Percentiles rank a stretch among this genome's conserved stretches.
phyloP scores from a whole-genome alignment of 2,113 vertebrate species.

The Tympanuchus pallidicinctus region DNA sequence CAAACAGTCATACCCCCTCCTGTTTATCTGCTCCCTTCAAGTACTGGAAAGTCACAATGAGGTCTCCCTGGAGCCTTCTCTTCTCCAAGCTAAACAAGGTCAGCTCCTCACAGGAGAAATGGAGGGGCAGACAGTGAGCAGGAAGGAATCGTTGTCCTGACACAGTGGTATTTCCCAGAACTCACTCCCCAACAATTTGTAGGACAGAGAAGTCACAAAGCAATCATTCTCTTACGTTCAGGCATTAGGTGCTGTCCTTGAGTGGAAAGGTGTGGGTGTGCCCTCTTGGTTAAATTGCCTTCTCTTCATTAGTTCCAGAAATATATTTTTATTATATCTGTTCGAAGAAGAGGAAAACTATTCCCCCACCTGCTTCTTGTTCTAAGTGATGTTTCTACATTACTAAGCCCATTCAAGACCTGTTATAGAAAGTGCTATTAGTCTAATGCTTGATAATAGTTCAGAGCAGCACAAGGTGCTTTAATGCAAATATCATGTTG shows the following conservation, averaged over 20 bases:
- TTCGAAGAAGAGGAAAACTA: conserved; percentile 5
- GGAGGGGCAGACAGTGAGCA: not conserved
- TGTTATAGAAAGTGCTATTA: conserved; percentile 1
- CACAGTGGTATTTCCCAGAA: not conserved
- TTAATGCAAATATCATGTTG: conserved; percentile 53
- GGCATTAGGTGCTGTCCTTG: accelerated
- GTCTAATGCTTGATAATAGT: conserved; percentile 48
- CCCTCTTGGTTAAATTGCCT: not conserved
- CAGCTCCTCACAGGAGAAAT: no score
- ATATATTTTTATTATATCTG: not conserved
- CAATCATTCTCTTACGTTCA: not conserved
- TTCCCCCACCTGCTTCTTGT: not conserved
- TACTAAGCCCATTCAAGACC: conserved; percentile 31
- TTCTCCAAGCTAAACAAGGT: no score
- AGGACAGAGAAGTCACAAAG: not conserved
- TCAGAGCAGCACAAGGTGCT: not conserved
- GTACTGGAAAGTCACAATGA: no score
- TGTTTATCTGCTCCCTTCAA: no score
- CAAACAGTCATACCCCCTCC: no score
- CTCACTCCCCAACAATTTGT: accelerated
- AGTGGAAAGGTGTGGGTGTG: not conserved
- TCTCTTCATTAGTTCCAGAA: not conserved
- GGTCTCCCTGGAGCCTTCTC: no score
- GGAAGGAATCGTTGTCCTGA: not conserved
- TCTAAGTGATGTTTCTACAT: conserved; percentile 17